These are phyloP conservation scores for Mesitornis unicolor DNA, from an alignment of 2,113 vertebrate genomes.

Conservation along the genomic window DNA sequence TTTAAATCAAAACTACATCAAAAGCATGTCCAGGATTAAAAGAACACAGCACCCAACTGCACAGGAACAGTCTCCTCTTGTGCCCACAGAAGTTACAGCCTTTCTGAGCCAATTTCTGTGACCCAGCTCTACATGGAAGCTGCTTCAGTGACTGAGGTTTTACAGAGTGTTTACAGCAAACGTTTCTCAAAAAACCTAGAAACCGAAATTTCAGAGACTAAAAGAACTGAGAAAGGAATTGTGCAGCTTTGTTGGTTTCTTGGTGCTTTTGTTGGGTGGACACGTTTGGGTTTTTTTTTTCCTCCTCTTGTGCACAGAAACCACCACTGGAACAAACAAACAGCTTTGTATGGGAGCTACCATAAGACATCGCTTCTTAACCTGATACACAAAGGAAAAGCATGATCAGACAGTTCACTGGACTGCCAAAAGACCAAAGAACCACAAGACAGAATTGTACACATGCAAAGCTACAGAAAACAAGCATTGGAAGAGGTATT, in stretches of 20 bases:
- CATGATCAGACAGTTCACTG: neutral
- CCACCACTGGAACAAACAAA: neutral
- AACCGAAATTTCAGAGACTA: neutral
- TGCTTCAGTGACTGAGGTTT: neutral
- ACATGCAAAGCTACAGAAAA: conserved; percentile 3
- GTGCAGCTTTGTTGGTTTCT: neutral
- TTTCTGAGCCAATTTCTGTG: neutral
- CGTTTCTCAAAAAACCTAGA: neutral
- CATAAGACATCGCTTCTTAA: neutral
- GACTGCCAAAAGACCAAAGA: neutral
- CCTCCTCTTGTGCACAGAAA: neutral
- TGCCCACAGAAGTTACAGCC: neutral
- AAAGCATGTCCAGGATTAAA: neutral
- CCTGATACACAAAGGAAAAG: neutral
- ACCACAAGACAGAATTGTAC: neutral
- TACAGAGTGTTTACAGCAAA: neutral
- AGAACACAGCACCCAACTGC: neutral
- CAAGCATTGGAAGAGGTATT: neutral
- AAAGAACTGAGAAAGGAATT: neutral
- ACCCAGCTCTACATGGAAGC: neutral
- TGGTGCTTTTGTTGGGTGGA: neutral
- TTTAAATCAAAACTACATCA: neutral
- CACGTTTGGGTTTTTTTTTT: neutral
- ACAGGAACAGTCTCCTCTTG: neutral
- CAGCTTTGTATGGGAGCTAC: neutral